Percentiles rank a stretch among this genome's conserved stretches.
Conservation (phyloP, 1,140 invertebrate genomes). For the Calephelis nemesis region DNA sequence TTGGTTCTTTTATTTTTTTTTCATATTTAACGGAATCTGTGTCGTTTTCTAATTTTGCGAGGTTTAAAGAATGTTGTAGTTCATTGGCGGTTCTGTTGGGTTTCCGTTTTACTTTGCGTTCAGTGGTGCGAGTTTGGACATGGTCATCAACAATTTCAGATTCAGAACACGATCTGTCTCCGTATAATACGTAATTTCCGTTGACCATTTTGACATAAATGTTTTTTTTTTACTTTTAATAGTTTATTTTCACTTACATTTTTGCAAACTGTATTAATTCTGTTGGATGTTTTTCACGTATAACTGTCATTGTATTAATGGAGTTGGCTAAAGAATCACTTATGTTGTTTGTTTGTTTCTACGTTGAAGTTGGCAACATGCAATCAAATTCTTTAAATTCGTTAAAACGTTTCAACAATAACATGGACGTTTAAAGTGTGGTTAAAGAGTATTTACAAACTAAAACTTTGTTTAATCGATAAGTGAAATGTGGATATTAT, state of each 20-base stretch:
- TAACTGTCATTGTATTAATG: conserved; percentile 1
- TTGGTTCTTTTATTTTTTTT: conserved; percentile 66
- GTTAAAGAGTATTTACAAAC: background rate
- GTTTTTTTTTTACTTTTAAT: background rate
- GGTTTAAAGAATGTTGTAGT: conserved; percentile 49
- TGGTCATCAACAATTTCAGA: conserved; percentile 67
- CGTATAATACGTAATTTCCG: conserved; percentile 69
- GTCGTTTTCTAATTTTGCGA: conserved; percentile 64
- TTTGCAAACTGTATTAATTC: background rate
- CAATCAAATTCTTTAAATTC: conserved; percentile 46
- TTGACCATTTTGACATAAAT: conserved; percentile 60
- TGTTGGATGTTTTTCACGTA: background rate
- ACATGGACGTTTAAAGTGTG: conserved; percentile 3
- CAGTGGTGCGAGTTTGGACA: conserved; percentile 59
- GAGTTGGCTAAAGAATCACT: conserved; percentile 27
- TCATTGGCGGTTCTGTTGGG: conserved; percentile 54
- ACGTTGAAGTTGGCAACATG: background rate
- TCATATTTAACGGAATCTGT: conserved; percentile 71
- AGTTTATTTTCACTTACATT: background rate
- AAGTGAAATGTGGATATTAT: too few relatives aligned
- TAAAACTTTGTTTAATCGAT: background rate
- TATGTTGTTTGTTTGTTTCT: conserved; percentile 63
- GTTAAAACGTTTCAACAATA: conserved; percentile 33
- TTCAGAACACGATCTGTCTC: conserved; percentile 64
- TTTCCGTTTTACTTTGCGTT: conserved; percentile 58